Conservation (phyloP, 2,888 invertebrate genomes). For the Antheraea yamamai region DNA sequence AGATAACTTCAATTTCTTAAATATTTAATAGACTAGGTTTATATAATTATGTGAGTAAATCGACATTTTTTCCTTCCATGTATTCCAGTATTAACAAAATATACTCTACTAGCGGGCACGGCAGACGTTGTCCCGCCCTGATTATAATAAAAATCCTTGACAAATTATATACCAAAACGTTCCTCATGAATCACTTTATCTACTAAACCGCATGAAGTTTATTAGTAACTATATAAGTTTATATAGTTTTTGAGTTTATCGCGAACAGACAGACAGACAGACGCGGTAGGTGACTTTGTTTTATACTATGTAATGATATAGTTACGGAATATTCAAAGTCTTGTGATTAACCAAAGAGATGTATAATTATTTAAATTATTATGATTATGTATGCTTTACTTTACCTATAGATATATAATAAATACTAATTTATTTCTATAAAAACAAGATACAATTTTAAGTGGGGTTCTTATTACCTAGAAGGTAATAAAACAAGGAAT, state of each 20-base stretch:
- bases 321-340: not conserved
- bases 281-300: no score
- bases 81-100: not conserved
- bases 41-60: conserved; percentile 2
- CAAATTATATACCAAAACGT: no score
- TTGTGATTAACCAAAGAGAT: not conserved
- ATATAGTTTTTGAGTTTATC: no score
- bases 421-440: not conserved
- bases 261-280: no score
- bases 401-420: not conserved
- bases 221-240: no score
- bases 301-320: no score
- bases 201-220: no score
- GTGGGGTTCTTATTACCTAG: conserved; percentile 2
- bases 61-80: not conserved
- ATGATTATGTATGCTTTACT: not conserved
- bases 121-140: no score
- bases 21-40: not conserved
- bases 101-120: no score
- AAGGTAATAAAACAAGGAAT: not conserved
- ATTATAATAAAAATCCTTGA: no score
- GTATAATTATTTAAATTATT: not conserved
- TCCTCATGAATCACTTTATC: no score
- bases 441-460: not conserved
- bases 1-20: not conserved